Evolutionary conservation across 2,888 invertebrate genomes (phyloP), one percentile per base, ranked within the genome.

Genomic region (Cepaea hortensis): DNA sequence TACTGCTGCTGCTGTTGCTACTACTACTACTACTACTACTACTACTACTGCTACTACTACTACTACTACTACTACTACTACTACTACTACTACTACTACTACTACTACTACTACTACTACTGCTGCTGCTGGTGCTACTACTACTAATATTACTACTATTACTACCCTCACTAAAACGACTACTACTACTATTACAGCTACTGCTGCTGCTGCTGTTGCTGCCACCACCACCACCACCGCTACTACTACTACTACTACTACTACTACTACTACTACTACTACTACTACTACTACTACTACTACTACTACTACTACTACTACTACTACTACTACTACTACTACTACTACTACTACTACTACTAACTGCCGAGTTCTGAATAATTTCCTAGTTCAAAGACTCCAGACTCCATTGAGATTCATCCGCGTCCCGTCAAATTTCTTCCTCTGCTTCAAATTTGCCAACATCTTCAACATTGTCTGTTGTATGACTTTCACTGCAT

Each of bases 271-370:
- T 18, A n/a, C n/a, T 68, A n/a, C 68, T 68, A 68, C n/a, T 68
- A n/a, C n/a, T 68, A n/a, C n/a, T 85, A 82, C 85, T 88, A 82
- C 55, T 80, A 50, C 80, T 80, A 80, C 55, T 80, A 35, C 35
- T 76, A 35, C 87, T 88, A 83, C 82, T 88, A 77, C 85, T 87
- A 85, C 87, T 85, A 82, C 83, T 87, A 80, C 81, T 85, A 84
- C 85, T 88, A 70, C 85, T 87, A 82, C 81, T 88, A 77, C 87
- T 88, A 83, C 82, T 88, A 77, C 85, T 87, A 85, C 87, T 85
- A 82, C 83, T 87, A 77, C 81, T 85, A 84, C 85, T 88, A 70
- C 85, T 87, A 79, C 81, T 88, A 77, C 81, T 88, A 81, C 84
- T 85, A 85, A 35, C 35, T 35, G 35, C 35, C 35, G 35, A 35